These are phyloP conservation scores for Leptopilina drosophilae DNA, from an alignment of 2,888 invertebrate species.

Conservation along the genomic window DNA sequence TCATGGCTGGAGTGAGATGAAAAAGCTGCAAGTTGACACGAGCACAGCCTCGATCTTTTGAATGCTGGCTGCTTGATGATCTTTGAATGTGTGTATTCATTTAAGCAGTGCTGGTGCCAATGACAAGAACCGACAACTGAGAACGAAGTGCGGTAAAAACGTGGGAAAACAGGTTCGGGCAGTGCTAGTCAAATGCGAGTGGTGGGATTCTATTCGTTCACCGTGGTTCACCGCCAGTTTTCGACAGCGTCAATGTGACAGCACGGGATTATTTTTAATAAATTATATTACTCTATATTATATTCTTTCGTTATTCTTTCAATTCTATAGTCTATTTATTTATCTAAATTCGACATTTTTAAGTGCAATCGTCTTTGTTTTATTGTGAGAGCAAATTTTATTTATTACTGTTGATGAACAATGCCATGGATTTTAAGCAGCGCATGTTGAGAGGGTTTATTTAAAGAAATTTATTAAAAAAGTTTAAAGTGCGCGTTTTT, in stretches of 20 bases:
- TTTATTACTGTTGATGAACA: no score
- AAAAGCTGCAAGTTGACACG: background rate
- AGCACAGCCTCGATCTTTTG: background rate
- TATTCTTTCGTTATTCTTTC: background rate
- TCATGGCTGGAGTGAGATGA: background rate
- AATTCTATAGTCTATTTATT: slow-evolving; percentile 1
- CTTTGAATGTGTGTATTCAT: background rate
- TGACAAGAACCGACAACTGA: slow-evolving; percentile 2
- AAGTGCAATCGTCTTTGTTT: background rate
- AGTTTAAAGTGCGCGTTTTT: background rate
- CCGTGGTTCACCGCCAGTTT: background rate
- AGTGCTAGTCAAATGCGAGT: slow-evolving; percentile 12
- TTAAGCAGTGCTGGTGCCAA: slow-evolving; percentile 2
- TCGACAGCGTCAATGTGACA: background rate
- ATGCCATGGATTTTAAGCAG: no score
- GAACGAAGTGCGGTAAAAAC: slow-evolving; percentile 31
- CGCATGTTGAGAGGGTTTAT: no score
- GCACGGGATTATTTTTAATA: background rate
- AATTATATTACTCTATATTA: slow-evolving; percentile 2
- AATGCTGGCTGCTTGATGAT: background rate
- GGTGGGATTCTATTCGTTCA: background rate
- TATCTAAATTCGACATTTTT: background rate
- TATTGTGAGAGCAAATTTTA: background rate
- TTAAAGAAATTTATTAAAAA: no score
- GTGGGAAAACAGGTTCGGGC: slow-evolving; percentile 42